Conservation (phyloP, 2,113 vertebrate species). For the Coracopsis vasa region DNA sequence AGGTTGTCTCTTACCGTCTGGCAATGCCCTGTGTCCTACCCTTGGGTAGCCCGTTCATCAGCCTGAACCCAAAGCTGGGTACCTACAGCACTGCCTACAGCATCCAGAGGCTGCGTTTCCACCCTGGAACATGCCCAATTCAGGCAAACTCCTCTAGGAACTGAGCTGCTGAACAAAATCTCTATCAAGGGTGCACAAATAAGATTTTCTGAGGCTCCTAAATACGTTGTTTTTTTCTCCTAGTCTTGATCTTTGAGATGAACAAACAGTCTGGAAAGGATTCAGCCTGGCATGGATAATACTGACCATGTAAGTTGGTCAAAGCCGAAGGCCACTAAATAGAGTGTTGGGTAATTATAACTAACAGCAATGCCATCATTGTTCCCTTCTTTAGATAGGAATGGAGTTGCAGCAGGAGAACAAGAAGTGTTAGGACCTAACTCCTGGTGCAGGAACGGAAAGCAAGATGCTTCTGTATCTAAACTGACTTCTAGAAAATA, state of each 20-base stretch:
- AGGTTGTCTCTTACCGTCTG: neutral
- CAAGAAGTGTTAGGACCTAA: neutral
- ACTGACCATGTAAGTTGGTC: neutral
- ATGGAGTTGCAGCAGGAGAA: neutral
- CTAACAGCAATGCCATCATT: neutral
- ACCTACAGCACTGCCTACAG: neutral
- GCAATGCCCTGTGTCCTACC: too few relatives aligned
- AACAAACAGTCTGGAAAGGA: neutral
- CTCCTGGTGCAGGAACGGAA: neutral
- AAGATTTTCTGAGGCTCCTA: neutral
- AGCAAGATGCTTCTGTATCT: neutral
- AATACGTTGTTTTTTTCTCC: accelerated
- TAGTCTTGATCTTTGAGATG: neutral
- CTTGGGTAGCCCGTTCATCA: neutral
- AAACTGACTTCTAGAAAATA: neutral
- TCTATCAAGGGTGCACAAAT: neutral
- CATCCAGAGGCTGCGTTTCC: neutral
- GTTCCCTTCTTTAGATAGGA: neutral
- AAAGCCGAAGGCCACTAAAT: neutral
- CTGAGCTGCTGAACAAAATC: neutral
- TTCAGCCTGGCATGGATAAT: neutral
- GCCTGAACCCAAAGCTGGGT: neutral
- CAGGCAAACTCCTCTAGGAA: neutral
- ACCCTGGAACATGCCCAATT: neutral
- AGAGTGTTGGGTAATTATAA: neutral